Conservation (phyloP, 2,888 invertebrate genomes). For the Morinoia aosen region DNA sequence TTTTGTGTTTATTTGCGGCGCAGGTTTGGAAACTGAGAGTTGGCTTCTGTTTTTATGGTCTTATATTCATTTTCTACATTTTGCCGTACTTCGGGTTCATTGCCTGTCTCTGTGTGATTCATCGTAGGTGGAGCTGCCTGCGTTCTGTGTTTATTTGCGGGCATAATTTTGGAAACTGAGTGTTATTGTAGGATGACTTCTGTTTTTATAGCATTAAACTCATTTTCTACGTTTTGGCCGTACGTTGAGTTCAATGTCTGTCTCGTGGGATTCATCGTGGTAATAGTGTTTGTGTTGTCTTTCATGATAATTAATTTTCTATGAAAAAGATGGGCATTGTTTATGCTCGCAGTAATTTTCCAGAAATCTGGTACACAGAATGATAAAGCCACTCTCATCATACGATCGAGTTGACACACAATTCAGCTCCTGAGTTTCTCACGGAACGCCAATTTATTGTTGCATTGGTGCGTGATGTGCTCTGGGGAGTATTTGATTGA, state of each 20-base stretch:
- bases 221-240: not conserved
- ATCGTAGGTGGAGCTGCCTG: not conserved
- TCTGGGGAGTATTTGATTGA: not conserved
- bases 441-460: not conserved
- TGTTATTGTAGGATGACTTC: not conserved
- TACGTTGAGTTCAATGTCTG: not conserved
- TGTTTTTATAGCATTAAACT: not conserved
- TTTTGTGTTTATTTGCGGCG: no score
- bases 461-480: not conserved
- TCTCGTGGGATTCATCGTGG: not conserved
- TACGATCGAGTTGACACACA: not conserved
- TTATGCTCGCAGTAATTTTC: not conserved
- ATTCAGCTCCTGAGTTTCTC: not conserved
- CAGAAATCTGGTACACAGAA: not conserved
- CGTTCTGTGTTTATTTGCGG: no score
- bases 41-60: not conserved
- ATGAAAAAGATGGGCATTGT: not conserved
- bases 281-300: not conserved
- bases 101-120: not conserved
- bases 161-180: not conserved
- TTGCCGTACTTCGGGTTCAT: not conserved
- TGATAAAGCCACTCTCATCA: not conserved
- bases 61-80: not conserved
- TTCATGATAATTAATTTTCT: not conserved
- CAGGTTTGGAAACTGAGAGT: not conserved